A percentile compares a stretch with the other conserved stretches of the same genome.
Conservation (phyloP, 1,140 invertebrate species). For the Callitettix versicolor region DNA sequence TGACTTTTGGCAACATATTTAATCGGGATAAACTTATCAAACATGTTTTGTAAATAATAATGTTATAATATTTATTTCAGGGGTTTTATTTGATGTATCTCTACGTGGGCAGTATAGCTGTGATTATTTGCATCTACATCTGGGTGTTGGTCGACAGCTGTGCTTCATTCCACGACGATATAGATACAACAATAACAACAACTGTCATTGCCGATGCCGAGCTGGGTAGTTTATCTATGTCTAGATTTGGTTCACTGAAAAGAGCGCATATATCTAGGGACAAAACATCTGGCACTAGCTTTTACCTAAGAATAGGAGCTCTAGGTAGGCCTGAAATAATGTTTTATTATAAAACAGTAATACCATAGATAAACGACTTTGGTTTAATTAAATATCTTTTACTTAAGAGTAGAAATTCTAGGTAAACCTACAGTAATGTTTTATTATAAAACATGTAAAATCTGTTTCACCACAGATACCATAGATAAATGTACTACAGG, state of each 20-base stretch:
- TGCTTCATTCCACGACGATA: conserved; percentile 31
- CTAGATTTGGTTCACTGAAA: conserved; percentile 45
- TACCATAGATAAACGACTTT: background rate
- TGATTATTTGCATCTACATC: conserved; percentile 53
- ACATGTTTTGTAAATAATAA: no score
- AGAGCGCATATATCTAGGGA: conserved; percentile 43
- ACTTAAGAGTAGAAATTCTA: no score
- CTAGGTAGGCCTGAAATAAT: conserved; percentile 37
- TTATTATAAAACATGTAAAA: no score
- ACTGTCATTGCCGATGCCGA: conserved; percentile 33
- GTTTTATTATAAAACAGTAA: background rate
- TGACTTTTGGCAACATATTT: no score
- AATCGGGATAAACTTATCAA: no score
- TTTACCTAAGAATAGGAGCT: conserved; percentile 56
- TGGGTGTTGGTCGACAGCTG: conserved; percentile 49
- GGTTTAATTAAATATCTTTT: background rate
- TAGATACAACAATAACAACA: conserved; percentile 20
- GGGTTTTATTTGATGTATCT: conserved; percentile 52
- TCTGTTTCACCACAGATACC: no score
- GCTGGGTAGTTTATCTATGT: conserved; percentile 28
- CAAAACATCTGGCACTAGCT: conserved; percentile 46
- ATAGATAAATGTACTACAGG: no score
- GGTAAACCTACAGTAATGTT: no score
- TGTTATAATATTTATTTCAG: no score
- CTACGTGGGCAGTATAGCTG: conserved; percentile 48